These are phyloP conservation scores for Apostichopus japonicus DNA, from an alignment of 35 echinoderm and acorn worm species.

Conservation along the genomic window DNA sequence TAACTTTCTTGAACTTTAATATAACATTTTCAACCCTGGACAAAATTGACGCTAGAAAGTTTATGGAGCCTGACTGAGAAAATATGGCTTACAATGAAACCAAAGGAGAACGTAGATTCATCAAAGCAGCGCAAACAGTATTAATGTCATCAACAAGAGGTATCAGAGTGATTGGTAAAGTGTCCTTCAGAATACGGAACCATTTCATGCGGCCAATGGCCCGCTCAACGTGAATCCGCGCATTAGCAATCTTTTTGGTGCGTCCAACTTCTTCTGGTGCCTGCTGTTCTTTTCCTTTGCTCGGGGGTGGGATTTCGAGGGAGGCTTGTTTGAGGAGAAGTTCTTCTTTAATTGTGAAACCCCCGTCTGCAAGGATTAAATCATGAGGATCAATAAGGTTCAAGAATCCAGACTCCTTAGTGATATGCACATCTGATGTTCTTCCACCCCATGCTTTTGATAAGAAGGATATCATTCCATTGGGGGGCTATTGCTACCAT, in stretches of 20 bases:
- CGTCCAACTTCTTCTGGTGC: neutral
- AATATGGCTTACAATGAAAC: neutral
- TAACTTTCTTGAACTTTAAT: too few species aligned
- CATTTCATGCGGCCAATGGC: slow-evolving; percentile 47
- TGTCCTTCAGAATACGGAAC: slow-evolving; percentile 37
- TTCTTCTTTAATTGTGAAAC: slow-evolving; percentile 49
- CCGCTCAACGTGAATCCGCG: slow-evolving; percentile 55
- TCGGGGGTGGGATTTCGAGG: slow-evolving; percentile 60
- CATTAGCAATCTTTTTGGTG: slow-evolving; percentile 65
- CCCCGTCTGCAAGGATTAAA: slow-evolving; percentile 40
- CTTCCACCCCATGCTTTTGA: slow-evolving; percentile 77
- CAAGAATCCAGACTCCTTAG: slow-evolving; percentile 61
- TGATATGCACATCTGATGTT: slow-evolving; percentile 67
- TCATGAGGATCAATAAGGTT: slow-evolving; percentile 28
- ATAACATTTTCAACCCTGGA: too few species aligned
- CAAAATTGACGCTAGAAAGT: too few species aligned
- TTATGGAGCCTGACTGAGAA: too few species aligned
- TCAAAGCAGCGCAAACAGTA: neutral
- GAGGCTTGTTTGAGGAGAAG: slow-evolving; percentile 22
- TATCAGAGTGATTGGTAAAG: slow-evolving; percentile 51
- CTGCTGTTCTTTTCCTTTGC: slow-evolving; percentile 10
- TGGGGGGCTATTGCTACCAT: slow-evolving; percentile 71
- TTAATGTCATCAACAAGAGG: slow-evolving; percentile 8
- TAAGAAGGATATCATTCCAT: slow-evolving; percentile 65
- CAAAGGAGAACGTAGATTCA: neutral